A percentile compares a stretch with the other conserved stretches of the same genome.
Evolutionary conservation across 1,140 invertebrate species (phyloP).

Genomic region (Galendromus occidentalis): DNA sequence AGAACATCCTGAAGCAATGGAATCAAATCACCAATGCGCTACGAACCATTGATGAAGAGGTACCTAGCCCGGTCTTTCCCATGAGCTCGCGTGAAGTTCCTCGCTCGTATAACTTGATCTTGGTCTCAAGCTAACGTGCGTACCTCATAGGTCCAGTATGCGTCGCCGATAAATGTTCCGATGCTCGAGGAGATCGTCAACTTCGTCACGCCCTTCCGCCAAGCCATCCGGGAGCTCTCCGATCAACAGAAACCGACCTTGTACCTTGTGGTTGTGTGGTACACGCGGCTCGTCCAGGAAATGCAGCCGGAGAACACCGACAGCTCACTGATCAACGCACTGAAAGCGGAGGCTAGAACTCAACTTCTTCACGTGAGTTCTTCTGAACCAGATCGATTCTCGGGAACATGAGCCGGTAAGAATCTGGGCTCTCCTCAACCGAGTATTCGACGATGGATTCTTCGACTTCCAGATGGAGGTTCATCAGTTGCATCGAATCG

Average conservation of each 20-base stretch:
- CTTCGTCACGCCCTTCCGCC: background rate
- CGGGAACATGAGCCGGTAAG: too few species aligned
- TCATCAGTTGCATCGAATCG: constrained; percentile 2
- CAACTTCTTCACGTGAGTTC: background rate
- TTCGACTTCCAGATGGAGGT: background rate
- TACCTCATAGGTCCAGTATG: background rate
- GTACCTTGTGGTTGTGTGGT: constrained; percentile 4
- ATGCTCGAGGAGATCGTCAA: background rate
- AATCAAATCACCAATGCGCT: background rate
- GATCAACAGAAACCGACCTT: background rate
- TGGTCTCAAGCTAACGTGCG: background rate
- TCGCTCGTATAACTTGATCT: too few species aligned
- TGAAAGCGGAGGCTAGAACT: background rate
- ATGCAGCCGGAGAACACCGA: constrained; percentile 6
- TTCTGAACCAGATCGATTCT: too few species aligned
- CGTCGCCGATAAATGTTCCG: background rate
- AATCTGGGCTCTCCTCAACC: too few species aligned
- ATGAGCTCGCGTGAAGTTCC: too few species aligned
- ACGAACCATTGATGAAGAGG: background rate
- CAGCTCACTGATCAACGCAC: background rate
- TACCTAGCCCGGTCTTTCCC: too few species aligned
- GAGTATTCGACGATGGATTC: background rate
- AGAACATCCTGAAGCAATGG: background rate
- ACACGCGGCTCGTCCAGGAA: background rate
- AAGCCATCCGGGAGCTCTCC: background rate